A percentile compares a stretch with the other conserved stretches of the same genome.
Conservation (phyloP, 1,140 invertebrate species). For the Apis cerana region DNA sequence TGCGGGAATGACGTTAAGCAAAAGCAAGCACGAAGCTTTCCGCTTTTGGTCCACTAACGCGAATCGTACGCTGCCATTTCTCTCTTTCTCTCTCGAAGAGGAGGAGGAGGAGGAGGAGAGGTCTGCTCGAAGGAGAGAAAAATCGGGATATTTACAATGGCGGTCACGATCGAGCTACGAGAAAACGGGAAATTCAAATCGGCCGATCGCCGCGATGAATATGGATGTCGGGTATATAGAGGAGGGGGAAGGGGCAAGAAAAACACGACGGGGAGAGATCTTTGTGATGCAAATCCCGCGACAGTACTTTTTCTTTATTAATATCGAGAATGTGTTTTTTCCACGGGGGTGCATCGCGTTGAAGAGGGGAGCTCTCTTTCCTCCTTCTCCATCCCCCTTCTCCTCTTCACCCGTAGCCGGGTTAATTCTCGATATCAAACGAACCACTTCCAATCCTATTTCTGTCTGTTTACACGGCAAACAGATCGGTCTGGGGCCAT, state of each 20-base stretch:
- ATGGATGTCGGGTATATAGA: slow-evolving; percentile 52
- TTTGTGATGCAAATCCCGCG: slow-evolving; percentile 58
- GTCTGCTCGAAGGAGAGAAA: slow-evolving; percentile 26
- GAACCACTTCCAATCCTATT: slow-evolving; percentile 35
- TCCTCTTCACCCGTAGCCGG: too few species aligned
- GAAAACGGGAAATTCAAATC: slow-evolving; percentile 68
- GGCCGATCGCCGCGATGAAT: slow-evolving; percentile 58
- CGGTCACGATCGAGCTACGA: slow-evolving; percentile 59
- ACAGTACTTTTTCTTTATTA: slow-evolving; percentile 52
- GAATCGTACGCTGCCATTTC: slow-evolving; percentile 23
- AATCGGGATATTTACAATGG: slow-evolving; percentile 44
- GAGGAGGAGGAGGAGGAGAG: not conserved
- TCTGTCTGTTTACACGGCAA: slow-evolving; percentile 30
- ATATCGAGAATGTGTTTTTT: slow-evolving; percentile 32
- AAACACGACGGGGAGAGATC: slow-evolving; percentile 43
- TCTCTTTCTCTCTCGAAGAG: slow-evolving; percentile 3
- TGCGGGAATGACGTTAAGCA: slow-evolving; percentile 26
- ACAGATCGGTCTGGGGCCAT: slow-evolving; percentile 17
- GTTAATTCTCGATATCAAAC: slow-evolving; percentile 40
- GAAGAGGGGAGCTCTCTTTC: too few species aligned
- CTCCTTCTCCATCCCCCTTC: too few species aligned
- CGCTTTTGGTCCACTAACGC: slow-evolving; percentile 33
- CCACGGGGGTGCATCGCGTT: not conserved
- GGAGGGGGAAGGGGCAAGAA: not conserved
- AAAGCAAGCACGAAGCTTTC: slow-evolving; percentile 35